These are phyloP conservation scores for Mus minutoides DNA, from an alignment of 2,797 vertebrate species.

Conservation along the genomic window DNA sequence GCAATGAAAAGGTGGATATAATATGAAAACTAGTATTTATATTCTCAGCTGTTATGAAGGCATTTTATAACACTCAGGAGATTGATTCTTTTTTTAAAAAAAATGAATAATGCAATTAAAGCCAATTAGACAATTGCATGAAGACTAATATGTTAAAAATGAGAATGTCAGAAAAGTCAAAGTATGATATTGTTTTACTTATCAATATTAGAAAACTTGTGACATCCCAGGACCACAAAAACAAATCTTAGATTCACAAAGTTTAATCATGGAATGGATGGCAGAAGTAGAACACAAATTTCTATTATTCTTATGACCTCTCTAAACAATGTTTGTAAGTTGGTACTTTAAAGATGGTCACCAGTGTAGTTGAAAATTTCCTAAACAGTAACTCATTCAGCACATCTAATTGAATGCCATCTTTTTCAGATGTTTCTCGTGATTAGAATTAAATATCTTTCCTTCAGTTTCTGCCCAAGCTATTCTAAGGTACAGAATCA, in stretches of 20 bases:
- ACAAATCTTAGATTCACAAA: neutral
- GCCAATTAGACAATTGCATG: neutral
- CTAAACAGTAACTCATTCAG: neutral
- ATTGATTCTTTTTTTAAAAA: slow-evolving; percentile 5
- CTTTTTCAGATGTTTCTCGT: slow-evolving; percentile 25
- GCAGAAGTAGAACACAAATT: neutral
- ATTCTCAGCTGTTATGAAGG: neutral
- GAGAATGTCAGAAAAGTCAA: neutral
- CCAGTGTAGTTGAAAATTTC: neutral
- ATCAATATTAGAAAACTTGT: neutral
- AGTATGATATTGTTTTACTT: neutral
- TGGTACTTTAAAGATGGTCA: neutral
- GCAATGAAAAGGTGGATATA: neutral
- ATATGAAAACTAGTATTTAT: neutral
- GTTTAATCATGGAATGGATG: neutral
- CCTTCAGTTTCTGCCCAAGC: neutral
- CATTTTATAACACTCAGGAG: slow-evolving; percentile 21
- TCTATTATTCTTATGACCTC: neutral
- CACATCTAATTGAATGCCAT: neutral
- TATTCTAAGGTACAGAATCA: neutral
- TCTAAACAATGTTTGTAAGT: neutral
- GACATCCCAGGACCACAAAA: neutral
- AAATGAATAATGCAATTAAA: neutral
- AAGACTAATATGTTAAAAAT: neutral
- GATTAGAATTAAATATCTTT: neutral